Evolutionary conservation across 2,888 invertebrate species (phyloP), one percentile per base, ranked within the genome.

Genomic region (Neria commutata): DNA sequence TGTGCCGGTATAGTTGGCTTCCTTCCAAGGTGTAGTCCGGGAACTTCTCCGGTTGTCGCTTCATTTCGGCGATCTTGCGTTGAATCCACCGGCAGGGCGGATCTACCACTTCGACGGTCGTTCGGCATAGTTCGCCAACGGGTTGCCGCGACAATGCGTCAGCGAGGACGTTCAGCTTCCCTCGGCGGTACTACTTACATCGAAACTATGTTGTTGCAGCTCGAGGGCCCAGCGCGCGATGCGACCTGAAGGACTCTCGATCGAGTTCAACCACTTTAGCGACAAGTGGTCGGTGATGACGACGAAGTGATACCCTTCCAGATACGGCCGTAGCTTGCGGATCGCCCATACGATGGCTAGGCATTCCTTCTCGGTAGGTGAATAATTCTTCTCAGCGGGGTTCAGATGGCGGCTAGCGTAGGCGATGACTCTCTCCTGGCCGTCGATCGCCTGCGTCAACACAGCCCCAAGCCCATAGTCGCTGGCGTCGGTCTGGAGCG

Each of bases 71-170:
- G n/a, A n/a, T n/a, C n/a, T n/a, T n/a, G n/a, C n/a, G n/a, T n/a
- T n/a, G n/a, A n/a, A n/a, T n/a, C n/a, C n/a, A n/a, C n/a, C n/a
- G n/a, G n/a, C n/a, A n/a, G n/a, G n/a, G n/a, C n/a, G n/a, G n/a
- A n/a, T n/a, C n/a, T n/a, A n/a, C n/a, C n/a, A n/a, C n/a, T n/a
- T n/a, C n/a, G n/a, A n/a, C n/a, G n/a, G n/a, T n/a, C n/a, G n/a
- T n/a, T n/a, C n/a, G n/a, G n/a, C n/a, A n/a, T n/a, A n/a, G n/a
- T n/a, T n/a, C n/a, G n/a, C 5, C 57, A n/a, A n/a, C n/a, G n/a
- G n/a, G n/a, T n/a, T n/a, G n/a, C n/a, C n/a, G n/a, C n/a, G 25
- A 42, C 21, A 42, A 42, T 14, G 42, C 42, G 42, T 48, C 48
- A 2, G 25, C 26, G 6, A 29, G 3, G 6, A 26, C n/a, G 8